Percentiles rank a stretch among this genome's conserved stretches.
phyloP scores from a whole-genome alignment of 2,797 vertebrate genomes.

The Chaetodon trifasciatus region DNA sequence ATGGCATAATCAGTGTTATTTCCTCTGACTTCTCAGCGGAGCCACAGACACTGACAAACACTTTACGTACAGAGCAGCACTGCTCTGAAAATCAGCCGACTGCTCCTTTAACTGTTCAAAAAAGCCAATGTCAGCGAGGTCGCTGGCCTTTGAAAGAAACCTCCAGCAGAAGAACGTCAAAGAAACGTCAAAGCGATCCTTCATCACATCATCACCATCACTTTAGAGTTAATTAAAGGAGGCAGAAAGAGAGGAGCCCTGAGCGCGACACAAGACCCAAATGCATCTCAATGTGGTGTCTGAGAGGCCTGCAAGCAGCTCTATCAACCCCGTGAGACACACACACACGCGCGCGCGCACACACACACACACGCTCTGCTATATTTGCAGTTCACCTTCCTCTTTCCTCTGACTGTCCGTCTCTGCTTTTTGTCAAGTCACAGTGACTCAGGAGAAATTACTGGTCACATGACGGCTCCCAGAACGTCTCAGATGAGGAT shows the following conservation, averaged over 20 bases:
- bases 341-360: conserved; percentile 25
- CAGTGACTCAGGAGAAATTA: conserved; percentile 70
- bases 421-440: conserved; percentile 65
- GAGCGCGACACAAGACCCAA: background rate
- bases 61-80: too few relatives aligned
- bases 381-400: conserved; percentile 35
- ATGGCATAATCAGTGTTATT: too few relatives aligned
- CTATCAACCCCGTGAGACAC: background rate
- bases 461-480: conserved; percentile 18
- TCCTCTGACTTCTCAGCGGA: too few relatives aligned
- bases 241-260: background rate
- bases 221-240: conserved; percentile 13
- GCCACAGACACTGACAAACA: too few relatives aligned
- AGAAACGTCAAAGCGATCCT: background rate
- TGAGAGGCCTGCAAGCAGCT: background rate
- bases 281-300: background rate
- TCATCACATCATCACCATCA: conserved; percentile 1
- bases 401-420: conserved; percentile 10
- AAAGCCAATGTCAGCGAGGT: background rate
- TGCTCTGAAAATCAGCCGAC: background rate
- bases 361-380: conserved; percentile 18
- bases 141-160: background rate
- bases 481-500: background rate
- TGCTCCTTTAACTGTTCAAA: background rate
- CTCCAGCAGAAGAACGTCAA: too few relatives aligned